Evolutionary conservation across 1,140 invertebrate species (phyloP), one percentile per base, ranked within the genome.

Genomic region (Euwallacea fornicatus): DNA sequence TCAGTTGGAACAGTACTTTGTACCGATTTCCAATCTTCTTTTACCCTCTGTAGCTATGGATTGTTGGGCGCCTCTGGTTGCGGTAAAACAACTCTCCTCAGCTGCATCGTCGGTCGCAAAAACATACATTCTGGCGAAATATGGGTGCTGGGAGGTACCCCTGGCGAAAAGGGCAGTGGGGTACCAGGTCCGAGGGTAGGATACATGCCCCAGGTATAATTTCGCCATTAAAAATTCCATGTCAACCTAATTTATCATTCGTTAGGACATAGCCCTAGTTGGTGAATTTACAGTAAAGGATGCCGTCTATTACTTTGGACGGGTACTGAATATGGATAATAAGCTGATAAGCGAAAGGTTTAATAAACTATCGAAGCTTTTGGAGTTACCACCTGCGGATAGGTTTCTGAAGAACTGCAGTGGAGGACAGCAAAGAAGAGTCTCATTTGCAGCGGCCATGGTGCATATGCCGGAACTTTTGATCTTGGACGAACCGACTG

Each of bases 401-500:
- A 73, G 84, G 53, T 78, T 88, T 53, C 81, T 92, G 10, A 90
- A 88, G 73, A 81, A 90, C 50, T 84, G 88, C 76, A 95, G 93
- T 77, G 96, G 96, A 8, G 95, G 96, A 0, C 93, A 97, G 81
- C 91, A 95, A 81, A 84, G 95, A 66, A 84, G 95, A 68, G 88
- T 96, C 0, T 96, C 93, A 0, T 89, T 98, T 59, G 94, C 94
- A 3, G 90, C 90, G 7, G 92, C 94, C 0, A 81, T 98, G 73
- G 86, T 98, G 0, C 94, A 97, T 75, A 89, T 92, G 74, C 94
- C 95, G 0, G 90, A 96, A 80, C 82, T 97, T 0, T 82, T 97
- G 0, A 94, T 98, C 62, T 83, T 98, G 61, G 96, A 98, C 80
- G 95, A 98, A 81, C 95, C 95, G 0, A 97, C 95, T 0, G 95